A percentile compares a stretch with the other conserved stretches of the same genome.
Evolutionary conservation across 2,113 vertebrate genomes (phyloP).

Genomic region (Microtus pennsylvanicus): DNA sequence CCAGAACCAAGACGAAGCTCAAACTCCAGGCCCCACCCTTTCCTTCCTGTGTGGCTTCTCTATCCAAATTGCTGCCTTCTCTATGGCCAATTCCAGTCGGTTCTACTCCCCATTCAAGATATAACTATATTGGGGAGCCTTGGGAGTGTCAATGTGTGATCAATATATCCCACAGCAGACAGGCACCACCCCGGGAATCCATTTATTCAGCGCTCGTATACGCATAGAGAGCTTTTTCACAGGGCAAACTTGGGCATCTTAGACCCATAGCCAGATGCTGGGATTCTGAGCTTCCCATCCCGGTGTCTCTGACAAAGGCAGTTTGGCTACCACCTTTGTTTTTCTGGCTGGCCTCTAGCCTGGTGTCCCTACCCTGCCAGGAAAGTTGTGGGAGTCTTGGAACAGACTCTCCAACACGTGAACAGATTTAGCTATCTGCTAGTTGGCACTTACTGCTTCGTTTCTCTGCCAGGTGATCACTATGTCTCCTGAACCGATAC

Average conservation of each 20-base stretch:
- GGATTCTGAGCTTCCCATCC: not conserved
- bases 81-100: not conserved
- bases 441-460: not conserved
- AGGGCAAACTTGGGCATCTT: not conserved
- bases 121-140: not conserved
- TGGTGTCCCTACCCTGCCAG: not conserved
- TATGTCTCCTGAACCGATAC: not conserved
- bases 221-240: not conserved
- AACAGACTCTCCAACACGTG: not conserved
- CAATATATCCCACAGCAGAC: not conserved
- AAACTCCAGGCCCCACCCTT: not conserved
- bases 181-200: rapidly evolving
- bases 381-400: conserved; percentile 14
- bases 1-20: too few relatives aligned
- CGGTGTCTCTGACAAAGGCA: not conserved
- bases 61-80: not conserved
- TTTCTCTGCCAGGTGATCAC: not conserved
- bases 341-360: not conserved
- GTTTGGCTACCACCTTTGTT: not conserved
- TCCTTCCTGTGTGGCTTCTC: not conserved
- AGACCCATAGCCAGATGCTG: not conserved
- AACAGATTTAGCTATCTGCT: not conserved
- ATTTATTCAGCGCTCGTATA: not conserved
- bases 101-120: not conserved
- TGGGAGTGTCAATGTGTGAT: not conserved